Percentiles rank a stretch among this genome's conserved stretches.
Evolutionary conservation across 2,888 invertebrate species (phyloP).

Genomic region (Leistus spinibarbis): DNA sequence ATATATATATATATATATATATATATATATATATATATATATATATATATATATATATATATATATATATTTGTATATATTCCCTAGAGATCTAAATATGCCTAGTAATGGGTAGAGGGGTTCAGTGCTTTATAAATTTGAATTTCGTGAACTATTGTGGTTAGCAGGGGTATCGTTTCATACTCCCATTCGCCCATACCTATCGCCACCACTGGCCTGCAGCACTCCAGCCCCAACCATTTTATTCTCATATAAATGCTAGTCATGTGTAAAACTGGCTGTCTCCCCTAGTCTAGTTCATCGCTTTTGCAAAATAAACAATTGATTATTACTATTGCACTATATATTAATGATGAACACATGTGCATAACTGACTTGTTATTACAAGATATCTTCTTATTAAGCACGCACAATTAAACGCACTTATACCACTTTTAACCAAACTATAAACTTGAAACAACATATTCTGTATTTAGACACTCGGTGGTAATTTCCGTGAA

Average conservation of each 20-base stretch:
- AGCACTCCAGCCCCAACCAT: neutral
- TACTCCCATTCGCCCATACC: neutral
- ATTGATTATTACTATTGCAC: neutral
- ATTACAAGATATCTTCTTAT: neutral
- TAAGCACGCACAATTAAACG: neutral
- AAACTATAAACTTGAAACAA: too few relatives aligned
- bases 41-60: too few relatives aligned
- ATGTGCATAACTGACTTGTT: neutral
- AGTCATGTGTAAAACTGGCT: neutral
- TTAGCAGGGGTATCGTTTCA: neutral
- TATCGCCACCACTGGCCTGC: neutral
- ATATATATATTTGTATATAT: too few relatives aligned
- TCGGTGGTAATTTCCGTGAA: too few relatives aligned
- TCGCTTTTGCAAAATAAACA: neutral
- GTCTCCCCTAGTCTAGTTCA: neutral
- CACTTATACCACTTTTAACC: too few relatives aligned
- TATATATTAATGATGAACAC: neutral
- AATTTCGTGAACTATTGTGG: constrained; percentile 1
- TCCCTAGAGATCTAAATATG: neutral
- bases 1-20: too few relatives aligned
- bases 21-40: too few relatives aligned
- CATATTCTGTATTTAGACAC: too few relatives aligned
- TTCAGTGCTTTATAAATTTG: constrained; percentile 5
- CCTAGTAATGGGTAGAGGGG: neutral
- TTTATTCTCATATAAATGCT: neutral